Evolutionary conservation across 2,797 vertebrate genomes (phyloP).

Genomic region (Pseudochirops cupreus): DNA sequence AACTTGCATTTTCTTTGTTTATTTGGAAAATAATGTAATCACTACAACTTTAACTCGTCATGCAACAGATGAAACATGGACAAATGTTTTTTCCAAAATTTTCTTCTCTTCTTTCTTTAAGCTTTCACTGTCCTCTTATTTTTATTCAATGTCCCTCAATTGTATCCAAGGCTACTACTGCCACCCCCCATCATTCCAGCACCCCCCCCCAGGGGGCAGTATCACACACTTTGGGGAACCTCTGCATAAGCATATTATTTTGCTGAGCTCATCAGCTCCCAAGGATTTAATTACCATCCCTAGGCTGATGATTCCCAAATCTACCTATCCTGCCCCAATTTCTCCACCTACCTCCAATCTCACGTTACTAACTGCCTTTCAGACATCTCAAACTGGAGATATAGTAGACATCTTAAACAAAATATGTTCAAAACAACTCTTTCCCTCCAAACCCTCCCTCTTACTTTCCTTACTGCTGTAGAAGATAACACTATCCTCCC

Average conservation of each 20-base stretch:
- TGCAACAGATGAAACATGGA: too few species aligned
- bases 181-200: too few species aligned
- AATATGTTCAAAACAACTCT: not conserved
- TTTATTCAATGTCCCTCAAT: too few species aligned
- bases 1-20: too few species aligned
- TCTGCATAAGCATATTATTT: not conserved
- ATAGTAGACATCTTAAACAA: not conserved
- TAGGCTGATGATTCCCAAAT: not conserved
- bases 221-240: too few species aligned
- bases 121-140: too few species aligned
- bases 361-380: not conserved
- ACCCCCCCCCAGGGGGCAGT: too few species aligned
- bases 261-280: not conserved
- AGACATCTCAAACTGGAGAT: not conserved
- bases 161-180: too few species aligned
- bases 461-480: not conserved
- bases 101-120: too few species aligned
- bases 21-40: too few species aligned
- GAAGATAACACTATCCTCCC: not conserved
- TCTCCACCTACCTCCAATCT: not conserved
- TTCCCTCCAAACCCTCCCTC: not conserved
- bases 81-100: too few species aligned
- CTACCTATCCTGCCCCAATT: not conserved
- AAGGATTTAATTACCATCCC: not conserved
- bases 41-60: too few species aligned